phyloP scores from a whole-genome alignment of 1,140 invertebrate genomes.

The Vanessa atalanta region DNA sequence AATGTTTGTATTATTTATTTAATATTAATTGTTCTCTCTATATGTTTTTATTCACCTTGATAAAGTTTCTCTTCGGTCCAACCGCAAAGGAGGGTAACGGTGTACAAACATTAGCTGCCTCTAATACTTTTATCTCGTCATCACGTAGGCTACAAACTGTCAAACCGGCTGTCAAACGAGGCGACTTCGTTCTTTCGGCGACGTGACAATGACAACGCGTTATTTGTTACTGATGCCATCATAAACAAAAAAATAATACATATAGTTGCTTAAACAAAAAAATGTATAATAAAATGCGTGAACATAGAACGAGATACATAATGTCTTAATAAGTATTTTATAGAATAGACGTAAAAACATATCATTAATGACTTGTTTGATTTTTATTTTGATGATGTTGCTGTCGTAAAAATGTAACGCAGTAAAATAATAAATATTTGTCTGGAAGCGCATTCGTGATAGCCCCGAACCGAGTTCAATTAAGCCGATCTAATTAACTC shows the following conservation, averaged over 20 bases:
- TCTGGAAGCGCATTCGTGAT: constrained; percentile 13
- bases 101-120: constrained; percentile 41
- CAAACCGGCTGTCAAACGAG: constrained; percentile 54
- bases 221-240: constrained; percentile 27
- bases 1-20: neutral
- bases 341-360: neutral
- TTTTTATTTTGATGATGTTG: constrained; percentile 1
- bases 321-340: neutral
- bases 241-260: constrained; percentile 42
- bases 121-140: constrained; percentile 57
- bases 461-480: constrained; percentile 31
- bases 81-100: constrained; percentile 39
- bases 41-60: neutral
- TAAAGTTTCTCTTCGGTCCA: neutral
- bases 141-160: constrained; percentile 49
- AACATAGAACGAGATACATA: too few species aligned
- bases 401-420: constrained; percentile 19
- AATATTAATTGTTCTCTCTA: neutral
- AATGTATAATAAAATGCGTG: too few species aligned
- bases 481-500: constrained; percentile 55
- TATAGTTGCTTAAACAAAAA: neutral
- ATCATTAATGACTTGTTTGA: neutral
- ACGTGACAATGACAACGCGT: constrained; percentile 50
- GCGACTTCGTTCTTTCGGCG: neutral
- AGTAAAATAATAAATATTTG: constrained; percentile 34